A percentile compares a stretch with the other conserved stretches of the same genome.
phyloP scores from a whole-genome alignment of 2,888 invertebrate species.

The Cephus sareptanus region DNA sequence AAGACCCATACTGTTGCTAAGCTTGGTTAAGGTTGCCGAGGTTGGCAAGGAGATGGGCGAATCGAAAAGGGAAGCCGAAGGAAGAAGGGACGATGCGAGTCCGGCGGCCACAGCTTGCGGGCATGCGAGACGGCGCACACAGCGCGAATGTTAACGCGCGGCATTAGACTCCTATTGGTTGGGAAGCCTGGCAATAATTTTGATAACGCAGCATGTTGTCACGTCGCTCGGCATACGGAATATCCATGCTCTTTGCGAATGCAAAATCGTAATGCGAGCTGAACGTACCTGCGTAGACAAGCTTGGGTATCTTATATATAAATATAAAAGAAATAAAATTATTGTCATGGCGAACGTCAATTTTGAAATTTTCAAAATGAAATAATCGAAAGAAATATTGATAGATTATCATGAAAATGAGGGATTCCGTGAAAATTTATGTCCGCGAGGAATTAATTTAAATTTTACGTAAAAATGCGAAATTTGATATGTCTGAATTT shows the following conservation, averaged over 20 bases:
- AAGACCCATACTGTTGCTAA: background rate
- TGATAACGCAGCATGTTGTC: constrained; percentile 66
- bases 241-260: constrained; percentile 26
- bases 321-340: too few species aligned
- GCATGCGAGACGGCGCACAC: constrained; percentile 54
- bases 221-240: constrained; percentile 63
- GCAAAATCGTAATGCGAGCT: background rate
- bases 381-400: background rate
- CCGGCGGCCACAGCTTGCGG: constrained; percentile 55
- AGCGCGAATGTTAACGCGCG: constrained; percentile 65
- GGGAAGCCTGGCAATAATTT: constrained; percentile 55
- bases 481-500: too few species aligned
- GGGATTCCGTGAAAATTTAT: too few species aligned
- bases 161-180: constrained; percentile 55
- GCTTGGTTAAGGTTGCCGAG: background rate
- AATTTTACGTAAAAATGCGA: background rate
- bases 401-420: too few species aligned
- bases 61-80: background rate
- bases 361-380: background rate
- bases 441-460: background rate
- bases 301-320: background rate
- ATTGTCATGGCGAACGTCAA: background rate
- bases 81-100: background rate
- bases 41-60: background rate
- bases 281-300: background rate